phyloP scores from a whole-genome alignment of 2,113 vertebrate genomes.

The Tachysurus vachellii region DNA sequence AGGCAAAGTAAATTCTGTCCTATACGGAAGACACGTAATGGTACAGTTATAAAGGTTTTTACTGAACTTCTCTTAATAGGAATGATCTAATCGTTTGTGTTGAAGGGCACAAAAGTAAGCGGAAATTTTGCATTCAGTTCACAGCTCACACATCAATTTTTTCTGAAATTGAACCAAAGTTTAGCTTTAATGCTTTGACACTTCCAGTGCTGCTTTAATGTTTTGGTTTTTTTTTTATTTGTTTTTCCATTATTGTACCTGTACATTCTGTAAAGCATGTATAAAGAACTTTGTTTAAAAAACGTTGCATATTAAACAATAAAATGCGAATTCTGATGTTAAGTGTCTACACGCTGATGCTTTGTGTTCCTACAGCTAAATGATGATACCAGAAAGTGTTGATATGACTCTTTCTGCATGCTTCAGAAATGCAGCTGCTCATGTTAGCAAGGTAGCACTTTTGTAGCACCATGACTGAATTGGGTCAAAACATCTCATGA shows the following conservation, averaged over 20 bases:
- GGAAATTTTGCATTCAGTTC: background rate
- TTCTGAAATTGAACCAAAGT: slow-evolving; percentile 73
- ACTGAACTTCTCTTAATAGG: background rate
- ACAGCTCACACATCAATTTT: slow-evolving; percentile 11
- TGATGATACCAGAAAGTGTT: background rate
- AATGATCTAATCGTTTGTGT: background rate
- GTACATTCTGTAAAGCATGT: slow-evolving; percentile 80
- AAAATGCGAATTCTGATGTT: slow-evolving; percentile 59
- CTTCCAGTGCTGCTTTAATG: slow-evolving; percentile 67
- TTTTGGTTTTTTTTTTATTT: slow-evolving; percentile 36
- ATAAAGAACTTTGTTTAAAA: slow-evolving; percentile 66
- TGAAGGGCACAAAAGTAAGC: background rate
- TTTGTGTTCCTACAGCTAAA: background rate
- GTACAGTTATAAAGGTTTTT: background rate
- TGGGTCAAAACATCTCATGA: slow-evolving; percentile 2
- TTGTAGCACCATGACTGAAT: slow-evolving; percentile 28
- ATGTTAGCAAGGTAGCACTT: background rate
- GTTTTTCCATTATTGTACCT: slow-evolving; percentile 47
- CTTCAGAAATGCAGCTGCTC: background rate
- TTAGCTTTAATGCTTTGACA: slow-evolving; percentile 65
- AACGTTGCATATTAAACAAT: slow-evolving; percentile 64
- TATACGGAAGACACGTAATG: background rate
- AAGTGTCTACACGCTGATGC: background rate
- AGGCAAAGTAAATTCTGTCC: background rate
- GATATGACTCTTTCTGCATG: background rate